These are phyloP conservation scores for Podiceps cristatus DNA, from an alignment of 2,113 vertebrate genomes.

Conservation along the genomic window DNA sequence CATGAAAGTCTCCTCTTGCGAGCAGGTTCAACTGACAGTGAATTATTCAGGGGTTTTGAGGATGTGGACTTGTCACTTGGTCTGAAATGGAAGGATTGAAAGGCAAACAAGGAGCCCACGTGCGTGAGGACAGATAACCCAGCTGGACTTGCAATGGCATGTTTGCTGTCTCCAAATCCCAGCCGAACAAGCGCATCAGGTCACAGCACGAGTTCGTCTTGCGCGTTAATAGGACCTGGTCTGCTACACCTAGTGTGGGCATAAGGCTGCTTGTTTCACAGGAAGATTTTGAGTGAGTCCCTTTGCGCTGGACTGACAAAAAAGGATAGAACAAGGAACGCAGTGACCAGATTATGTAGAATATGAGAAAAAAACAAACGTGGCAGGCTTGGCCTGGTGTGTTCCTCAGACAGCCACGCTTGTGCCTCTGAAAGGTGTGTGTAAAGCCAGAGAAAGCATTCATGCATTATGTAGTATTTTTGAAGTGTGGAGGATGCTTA, in stretches of 20 bases:
- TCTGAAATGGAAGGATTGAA: not conserved
- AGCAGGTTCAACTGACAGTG: not conserved
- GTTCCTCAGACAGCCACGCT: not conserved
- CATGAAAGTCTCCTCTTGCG: not conserved
- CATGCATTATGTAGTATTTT: slow-evolving; percentile 60
- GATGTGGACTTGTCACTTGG: not conserved
- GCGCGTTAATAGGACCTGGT: not conserved
- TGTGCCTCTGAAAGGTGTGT: not conserved
- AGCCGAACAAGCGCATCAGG: fast-evolving
- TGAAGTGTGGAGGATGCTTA: slow-evolving; percentile 37
- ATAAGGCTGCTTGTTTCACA: not conserved
- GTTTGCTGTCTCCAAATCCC: not conserved
- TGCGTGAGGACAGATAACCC: not conserved
- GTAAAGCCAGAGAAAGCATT: slow-evolving; percentile 40
- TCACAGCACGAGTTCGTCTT: not conserved
- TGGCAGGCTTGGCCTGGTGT: not conserved
- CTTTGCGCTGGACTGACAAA: not conserved
- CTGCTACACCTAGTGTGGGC: not conserved
- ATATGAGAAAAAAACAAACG: not conserved
- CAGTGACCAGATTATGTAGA: not conserved
- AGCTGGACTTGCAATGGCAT: fast-evolving
- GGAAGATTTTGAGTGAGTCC: not conserved
- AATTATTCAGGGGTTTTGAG: not conserved
- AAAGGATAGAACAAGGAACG: not conserved
- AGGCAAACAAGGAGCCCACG: not conserved